phyloP scores from a whole-genome alignment of 2,888 invertebrate species.

The Cactoblastis cactorum region DNA sequence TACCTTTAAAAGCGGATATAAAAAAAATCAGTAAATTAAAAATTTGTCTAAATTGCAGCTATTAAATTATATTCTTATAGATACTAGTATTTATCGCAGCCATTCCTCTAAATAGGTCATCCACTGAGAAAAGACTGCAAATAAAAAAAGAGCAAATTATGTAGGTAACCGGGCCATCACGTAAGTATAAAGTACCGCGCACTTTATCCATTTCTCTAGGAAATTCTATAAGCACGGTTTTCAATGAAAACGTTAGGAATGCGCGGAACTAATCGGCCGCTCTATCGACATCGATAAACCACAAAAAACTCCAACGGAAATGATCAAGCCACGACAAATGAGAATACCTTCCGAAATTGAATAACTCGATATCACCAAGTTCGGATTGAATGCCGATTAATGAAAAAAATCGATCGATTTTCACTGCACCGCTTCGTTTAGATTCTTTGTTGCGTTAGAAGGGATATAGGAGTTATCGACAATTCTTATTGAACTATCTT shows the following conservation, averaged over 20 bases:
- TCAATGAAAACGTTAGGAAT: constrained; percentile 60
- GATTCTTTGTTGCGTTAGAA: constrained; percentile 32
- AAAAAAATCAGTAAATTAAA: too few species aligned
- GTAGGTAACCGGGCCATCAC: constrained; percentile 2
- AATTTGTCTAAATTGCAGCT: too few species aligned
- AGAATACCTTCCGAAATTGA: constrained; percentile 69
- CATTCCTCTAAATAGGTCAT: neutral
- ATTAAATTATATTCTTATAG: neutral
- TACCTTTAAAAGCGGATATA: too few species aligned
- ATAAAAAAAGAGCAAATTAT: neutral
- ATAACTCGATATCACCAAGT: constrained; percentile 73
- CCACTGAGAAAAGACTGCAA: neutral
- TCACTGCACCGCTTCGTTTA: constrained; percentile 49
- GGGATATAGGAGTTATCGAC: constrained; percentile 17
- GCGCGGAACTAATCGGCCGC: constrained; percentile 66
- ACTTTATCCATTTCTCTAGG: constrained; percentile 39
- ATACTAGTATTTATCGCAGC: neutral
- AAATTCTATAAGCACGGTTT: constrained; percentile 47
- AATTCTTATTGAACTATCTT: neutral
- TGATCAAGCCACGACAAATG: constrained; percentile 63
- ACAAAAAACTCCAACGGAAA: constrained; percentile 61
- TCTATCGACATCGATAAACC: constrained; percentile 48
- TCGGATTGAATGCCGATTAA: constrained; percentile 71
- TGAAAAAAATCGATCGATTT: constrained; percentile 65
- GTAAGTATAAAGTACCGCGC: constrained; percentile 19